Evolutionary conservation across 30 jellyfish, hydroid and myxozoan species (phyloP).

Genomic region (Chironex yamaguchii): DNA sequence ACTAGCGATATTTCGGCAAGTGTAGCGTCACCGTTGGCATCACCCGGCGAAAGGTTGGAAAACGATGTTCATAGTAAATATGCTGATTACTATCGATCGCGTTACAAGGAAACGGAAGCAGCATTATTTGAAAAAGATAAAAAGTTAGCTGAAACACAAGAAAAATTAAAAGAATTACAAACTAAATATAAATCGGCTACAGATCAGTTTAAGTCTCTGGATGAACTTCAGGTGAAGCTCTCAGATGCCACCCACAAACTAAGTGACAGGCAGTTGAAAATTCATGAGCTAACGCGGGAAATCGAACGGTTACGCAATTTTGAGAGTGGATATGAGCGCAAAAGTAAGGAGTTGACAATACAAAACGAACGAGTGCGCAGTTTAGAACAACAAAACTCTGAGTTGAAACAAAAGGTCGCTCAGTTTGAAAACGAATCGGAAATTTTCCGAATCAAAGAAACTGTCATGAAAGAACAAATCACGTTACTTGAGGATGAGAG

Average conservation of each 20-base stretch:
- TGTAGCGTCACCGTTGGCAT: slow-evolving; percentile 8
- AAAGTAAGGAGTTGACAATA: slow-evolving; percentile 76
- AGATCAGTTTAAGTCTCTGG: slow-evolving; percentile 81
- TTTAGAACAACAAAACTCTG: slow-evolving; percentile 67
- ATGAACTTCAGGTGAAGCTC: slow-evolving; percentile 84
- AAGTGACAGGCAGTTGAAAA: slow-evolving; percentile 96
- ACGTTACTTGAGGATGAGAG: slow-evolving; percentile 88
- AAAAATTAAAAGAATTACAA: slow-evolving; percentile 75
- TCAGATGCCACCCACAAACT: slow-evolving; percentile 98
- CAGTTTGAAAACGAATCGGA: slow-evolving; percentile 85
- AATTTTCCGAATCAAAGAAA: slow-evolving; percentile 84
- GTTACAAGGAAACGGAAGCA: slow-evolving; percentile 93
- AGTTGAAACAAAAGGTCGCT: slow-evolving; percentile 63
- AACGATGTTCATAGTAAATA: slow-evolving; percentile 82
- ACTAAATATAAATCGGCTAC: slow-evolving; percentile 71
- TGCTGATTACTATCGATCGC: slow-evolving; percentile 90
- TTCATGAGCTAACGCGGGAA: slow-evolving; percentile 94
- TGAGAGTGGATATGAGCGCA: slow-evolving; percentile 83
- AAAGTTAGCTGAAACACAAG: slow-evolving; percentile 78
- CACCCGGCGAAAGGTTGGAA: slow-evolving; percentile 52
- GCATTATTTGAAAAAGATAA: slow-evolving; percentile 89
- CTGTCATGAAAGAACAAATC: slow-evolving; percentile 91
- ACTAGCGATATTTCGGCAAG: slow-evolving; percentile 15
- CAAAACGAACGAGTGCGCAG: slow-evolving; percentile 70
- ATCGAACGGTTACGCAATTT: slow-evolving; percentile 82